Evolutionary conservation across 2,113 vertebrate species (phyloP).

Genomic region (Engystomops pustulosus): DNA sequence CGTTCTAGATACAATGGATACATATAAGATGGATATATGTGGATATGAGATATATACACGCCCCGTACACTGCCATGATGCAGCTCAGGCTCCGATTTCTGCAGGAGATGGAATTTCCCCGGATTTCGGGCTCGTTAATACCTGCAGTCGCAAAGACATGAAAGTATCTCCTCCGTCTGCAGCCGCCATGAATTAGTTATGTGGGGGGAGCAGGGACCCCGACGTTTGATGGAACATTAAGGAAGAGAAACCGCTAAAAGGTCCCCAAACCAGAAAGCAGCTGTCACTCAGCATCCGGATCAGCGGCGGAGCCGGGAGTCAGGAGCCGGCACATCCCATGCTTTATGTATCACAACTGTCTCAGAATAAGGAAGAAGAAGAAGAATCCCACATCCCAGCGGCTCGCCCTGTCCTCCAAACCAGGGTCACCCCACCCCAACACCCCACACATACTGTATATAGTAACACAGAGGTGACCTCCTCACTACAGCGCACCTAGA

Average conservation of each 20-base stretch:
- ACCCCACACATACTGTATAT: background rate
- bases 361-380: slow-evolving; percentile 19
- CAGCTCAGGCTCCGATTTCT: too few relatives aligned
- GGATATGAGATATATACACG: too few relatives aligned
- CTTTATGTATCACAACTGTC: slow-evolving; percentile 35
- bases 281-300: slow-evolving; percentile 51
- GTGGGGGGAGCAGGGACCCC: slow-evolving; percentile 21
- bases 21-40: too few relatives aligned
- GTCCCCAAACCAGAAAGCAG: slow-evolving; percentile 32
- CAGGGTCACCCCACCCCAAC: slow-evolving; percentile 24
- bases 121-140: too few relatives aligned
- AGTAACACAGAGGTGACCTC: background rate
- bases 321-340: slow-evolving; percentile 20
- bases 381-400: background rate
- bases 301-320: too few relatives aligned
- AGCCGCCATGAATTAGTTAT: slow-evolving; percentile 49
- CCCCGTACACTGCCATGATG: too few relatives aligned
- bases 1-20: too few relatives aligned
- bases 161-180: too few relatives aligned
- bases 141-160: background rate
- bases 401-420: background rate
- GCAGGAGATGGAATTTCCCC: too few relatives aligned
- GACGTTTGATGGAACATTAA: slow-evolving; percentile 45
- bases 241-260: slow-evolving; percentile 15
- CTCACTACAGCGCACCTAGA: background rate